Percentiles rank a stretch among this genome's conserved stretches.
Conservation (phyloP, 2,113 vertebrate genomes). For the Pluvialis apricaria region DNA sequence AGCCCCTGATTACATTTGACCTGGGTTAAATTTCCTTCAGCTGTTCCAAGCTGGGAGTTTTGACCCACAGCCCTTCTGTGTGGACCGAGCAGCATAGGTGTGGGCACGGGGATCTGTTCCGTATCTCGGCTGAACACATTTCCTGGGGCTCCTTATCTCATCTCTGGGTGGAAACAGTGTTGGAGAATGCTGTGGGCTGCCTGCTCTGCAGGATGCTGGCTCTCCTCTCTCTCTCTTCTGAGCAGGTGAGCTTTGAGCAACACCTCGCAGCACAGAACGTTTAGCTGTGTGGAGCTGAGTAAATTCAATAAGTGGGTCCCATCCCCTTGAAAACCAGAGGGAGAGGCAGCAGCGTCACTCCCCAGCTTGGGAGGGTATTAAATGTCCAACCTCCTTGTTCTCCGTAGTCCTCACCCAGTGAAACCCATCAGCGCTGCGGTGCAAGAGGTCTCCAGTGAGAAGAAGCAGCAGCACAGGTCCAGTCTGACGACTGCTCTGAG, state of each 20-base stretch:
- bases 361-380: neutral
- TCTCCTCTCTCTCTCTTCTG: neutral
- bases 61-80: neutral
- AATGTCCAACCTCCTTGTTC: neutral
- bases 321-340: neutral
- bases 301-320: neutral
- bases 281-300: neutral
- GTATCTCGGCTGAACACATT: accelerated
- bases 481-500: constrained; percentile 76
- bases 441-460: constrained; percentile 67
- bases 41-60: neutral
- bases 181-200: neutral
- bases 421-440: constrained; percentile 82
- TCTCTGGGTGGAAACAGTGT: neutral
- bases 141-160: neutral
- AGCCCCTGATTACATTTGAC: neutral
- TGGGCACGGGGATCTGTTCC: neutral
- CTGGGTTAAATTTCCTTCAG: neutral
- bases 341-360: neutral
- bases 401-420: constrained; percentile 86
- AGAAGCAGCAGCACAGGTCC: constrained; percentile 71
- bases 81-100: neutral
- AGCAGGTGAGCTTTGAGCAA: neutral
- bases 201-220: neutral
- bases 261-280: too few species aligned